phyloP scores from a whole-genome alignment of 2,113 vertebrate species.

The Ramphastos sulfuratus region DNA sequence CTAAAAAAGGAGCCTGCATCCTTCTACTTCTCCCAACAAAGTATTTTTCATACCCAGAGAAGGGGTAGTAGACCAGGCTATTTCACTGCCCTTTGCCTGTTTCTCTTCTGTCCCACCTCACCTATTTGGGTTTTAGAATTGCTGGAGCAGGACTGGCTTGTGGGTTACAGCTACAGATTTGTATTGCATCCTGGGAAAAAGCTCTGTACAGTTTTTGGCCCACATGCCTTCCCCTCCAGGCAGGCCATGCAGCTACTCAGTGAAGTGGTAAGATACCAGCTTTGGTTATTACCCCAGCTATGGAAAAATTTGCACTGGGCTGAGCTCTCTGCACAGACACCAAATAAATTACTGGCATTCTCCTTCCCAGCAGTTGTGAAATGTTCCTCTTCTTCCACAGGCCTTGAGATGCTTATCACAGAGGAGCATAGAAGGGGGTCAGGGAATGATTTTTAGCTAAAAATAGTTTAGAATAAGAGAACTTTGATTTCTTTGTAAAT shows the following conservation, averaged over 20 bases:
- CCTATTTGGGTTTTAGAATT: neutral
- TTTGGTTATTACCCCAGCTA: neutral
- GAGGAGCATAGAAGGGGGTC: neutral
- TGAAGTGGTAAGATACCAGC: neutral
- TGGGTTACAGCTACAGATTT: neutral
- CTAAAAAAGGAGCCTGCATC: neutral
- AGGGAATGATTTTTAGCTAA: neutral
- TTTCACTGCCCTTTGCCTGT: neutral
- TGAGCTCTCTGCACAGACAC: neutral
- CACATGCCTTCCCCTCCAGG: neutral
- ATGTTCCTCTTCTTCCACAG: neutral
- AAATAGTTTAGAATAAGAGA: neutral
- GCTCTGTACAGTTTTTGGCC: neutral
- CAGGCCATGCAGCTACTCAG: accelerated
- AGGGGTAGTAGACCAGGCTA: neutral
- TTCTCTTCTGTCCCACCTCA: neutral
- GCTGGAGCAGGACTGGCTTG: neutral
- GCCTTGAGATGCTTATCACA: neutral
- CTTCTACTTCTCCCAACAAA: neutral
- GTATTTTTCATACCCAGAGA: accelerated
- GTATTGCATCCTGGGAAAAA: neutral
- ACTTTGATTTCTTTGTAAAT: neutral
- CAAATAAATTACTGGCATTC: neutral
- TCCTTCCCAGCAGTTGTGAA: neutral
- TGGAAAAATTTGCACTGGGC: neutral